Evolutionary conservation across 2,888 invertebrate species (phyloP).

Genomic region (Alsophila aescularia): DNA sequence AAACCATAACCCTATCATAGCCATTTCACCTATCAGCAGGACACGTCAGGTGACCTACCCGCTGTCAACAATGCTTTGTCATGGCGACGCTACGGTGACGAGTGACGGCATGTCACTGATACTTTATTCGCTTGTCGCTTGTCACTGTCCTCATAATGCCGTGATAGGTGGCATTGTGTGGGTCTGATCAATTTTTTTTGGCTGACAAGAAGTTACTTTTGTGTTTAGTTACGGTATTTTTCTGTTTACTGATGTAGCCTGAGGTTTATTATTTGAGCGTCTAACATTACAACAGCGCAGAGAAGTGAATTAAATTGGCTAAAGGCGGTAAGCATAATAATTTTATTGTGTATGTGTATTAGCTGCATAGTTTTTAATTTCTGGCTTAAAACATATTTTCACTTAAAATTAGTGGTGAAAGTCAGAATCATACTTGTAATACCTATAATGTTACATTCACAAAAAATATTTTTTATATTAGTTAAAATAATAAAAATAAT

Average conservation of each 20-base stretch:
- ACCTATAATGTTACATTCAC: no score
- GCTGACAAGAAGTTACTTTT: no score
- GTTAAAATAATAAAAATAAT: no score
- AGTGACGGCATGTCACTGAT: conserved; percentile 8
- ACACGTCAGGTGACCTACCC: not conserved
- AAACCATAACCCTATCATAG: not conserved
- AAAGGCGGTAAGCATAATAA: no score
- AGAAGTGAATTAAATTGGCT: no score
- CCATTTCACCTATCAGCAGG: not conserved
- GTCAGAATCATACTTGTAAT: no score
- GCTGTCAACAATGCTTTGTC: conserved; percentile 14
- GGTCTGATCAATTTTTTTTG: not conserved
- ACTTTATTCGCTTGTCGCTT: conserved; percentile 12
- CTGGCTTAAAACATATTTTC: no score
- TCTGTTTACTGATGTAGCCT: not conserved
- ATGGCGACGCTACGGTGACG: conserved; percentile 7
- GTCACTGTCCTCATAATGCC: conserved; percentile 1
- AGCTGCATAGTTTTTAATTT: no score
- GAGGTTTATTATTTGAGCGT: not conserved
- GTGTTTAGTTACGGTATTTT: not conserved
- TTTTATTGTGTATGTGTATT: no score
- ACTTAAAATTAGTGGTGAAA: no score
- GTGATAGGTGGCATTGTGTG: not conserved
- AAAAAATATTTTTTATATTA: no score
- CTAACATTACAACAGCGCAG: no score